Evolutionary conservation across 1,140 invertebrate species (phyloP).

Genomic region (Pinna nobilis): DNA sequence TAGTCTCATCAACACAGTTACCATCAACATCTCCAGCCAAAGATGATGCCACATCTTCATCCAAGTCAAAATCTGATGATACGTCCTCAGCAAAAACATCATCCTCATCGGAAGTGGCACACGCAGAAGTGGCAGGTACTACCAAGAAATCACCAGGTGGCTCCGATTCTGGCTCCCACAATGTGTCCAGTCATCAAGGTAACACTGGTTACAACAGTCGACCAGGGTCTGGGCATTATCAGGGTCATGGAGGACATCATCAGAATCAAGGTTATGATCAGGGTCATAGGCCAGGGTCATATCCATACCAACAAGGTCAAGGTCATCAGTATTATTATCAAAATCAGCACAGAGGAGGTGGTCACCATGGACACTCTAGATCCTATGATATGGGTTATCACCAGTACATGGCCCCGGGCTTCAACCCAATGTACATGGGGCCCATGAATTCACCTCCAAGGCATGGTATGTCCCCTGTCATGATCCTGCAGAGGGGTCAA

Average conservation of each 20-base stretch:
- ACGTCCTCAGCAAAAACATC: no score
- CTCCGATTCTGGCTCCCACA: no score
- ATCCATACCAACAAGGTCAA: conserved; percentile 8
- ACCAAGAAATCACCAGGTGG: no score
- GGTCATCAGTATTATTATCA: conserved; percentile 25
- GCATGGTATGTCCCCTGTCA: conserved; percentile 51
- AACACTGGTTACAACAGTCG: not conserved
- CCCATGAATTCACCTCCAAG: conserved; percentile 31
- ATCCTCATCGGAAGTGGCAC: not conserved
- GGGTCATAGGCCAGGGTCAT: conserved; percentile 28
- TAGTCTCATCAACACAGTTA: no score
- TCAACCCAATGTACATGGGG: conserved; percentile 44
- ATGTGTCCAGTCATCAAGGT: not conserved
- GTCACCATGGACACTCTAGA: conserved; percentile 10
- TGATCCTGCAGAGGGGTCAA: conserved; percentile 59
- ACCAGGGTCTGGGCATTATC: conserved; percentile 3
- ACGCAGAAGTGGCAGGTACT: no score
- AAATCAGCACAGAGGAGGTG: conserved; percentile 9
- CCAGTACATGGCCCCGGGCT: conserved; percentile 25
- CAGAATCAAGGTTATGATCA: conserved; percentile 16
- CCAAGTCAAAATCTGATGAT: no score
- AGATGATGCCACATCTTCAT: no score
- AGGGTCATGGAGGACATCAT: conserved; percentile 16
- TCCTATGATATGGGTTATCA: conserved; percentile 14
- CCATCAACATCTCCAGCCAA: no score